phyloP scores from a whole-genome alignment of 1,140 invertebrate species.

The Solen grandis region DNA sequence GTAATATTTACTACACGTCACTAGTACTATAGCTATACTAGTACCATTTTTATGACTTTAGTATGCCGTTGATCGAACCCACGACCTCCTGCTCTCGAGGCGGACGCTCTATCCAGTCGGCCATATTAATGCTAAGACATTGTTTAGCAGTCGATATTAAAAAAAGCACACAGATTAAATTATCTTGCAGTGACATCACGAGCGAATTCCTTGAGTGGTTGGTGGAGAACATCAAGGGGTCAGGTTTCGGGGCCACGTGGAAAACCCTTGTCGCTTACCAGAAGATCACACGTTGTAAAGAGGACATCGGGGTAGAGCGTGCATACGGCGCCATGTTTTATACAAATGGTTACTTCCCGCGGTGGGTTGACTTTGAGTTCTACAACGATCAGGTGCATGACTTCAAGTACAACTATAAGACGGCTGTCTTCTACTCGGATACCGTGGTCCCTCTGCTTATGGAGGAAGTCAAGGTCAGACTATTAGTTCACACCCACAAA shows the following conservation, averaged over 20 bases:
- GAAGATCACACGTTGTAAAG: constrained; percentile 69
- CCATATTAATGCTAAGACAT: too few relatives aligned
- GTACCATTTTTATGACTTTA: too few relatives aligned
- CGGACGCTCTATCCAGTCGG: too few relatives aligned
- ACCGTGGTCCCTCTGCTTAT: constrained; percentile 48
- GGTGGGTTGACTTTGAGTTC: constrained; percentile 65
- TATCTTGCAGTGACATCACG: constrained; percentile 38
- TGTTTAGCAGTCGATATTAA: too few relatives aligned
- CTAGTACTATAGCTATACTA: too few relatives aligned
- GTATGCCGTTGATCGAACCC: too few relatives aligned
- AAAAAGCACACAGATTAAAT: too few relatives aligned
- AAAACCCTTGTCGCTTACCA: constrained; percentile 71
- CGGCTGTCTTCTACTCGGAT: constrained; percentile 61
- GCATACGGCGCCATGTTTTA: constrained; percentile 70
- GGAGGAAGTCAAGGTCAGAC: constrained; percentile 39
- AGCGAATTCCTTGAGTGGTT: constrained; percentile 66
- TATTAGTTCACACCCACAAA: background rate
- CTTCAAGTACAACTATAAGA: constrained; percentile 60
- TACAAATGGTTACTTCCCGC: constrained; percentile 67
- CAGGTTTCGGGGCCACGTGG: constrained; percentile 67
- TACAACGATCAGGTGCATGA: constrained; percentile 67
- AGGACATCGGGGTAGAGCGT: constrained; percentile 68
- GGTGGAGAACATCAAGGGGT: constrained; percentile 64
- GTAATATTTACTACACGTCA: too few relatives aligned
- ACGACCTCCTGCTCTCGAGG: too few relatives aligned